Percentiles rank a stretch among this genome's conserved stretches.
Conservation (phyloP, 2,797 vertebrate species). For the Sternarchorhynchus goeldii region DNA sequence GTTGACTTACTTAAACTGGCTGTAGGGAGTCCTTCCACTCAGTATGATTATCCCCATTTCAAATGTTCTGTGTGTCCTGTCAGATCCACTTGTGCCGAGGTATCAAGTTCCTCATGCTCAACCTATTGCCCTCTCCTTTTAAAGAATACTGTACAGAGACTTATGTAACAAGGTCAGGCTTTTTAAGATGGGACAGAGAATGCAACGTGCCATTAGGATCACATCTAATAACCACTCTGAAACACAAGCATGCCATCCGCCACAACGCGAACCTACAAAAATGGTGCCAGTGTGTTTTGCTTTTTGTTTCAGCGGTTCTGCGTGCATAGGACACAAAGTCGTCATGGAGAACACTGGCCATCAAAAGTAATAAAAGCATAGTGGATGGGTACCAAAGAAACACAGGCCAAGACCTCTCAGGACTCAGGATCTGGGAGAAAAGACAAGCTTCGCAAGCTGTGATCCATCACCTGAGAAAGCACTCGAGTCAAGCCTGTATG, state of each 20-base stretch:
- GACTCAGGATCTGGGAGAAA: not conserved
- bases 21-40: not conserved
- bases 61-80: not conserved
- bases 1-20: not conserved
- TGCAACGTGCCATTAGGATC: not conserved
- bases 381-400: not conserved
- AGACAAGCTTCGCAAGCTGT: not conserved
- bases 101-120: conserved; percentile 65
- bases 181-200: not conserved
- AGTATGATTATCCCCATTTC: conserved; percentile 20
- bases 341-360: not conserved
- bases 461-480: conserved; percentile 17
- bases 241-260: too few species aligned
- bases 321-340: not conserved
- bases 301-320: not conserved
- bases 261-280: not conserved
- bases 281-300: not conserved
- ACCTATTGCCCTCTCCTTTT: conserved; percentile 65
- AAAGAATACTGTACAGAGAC: conserved; percentile 46
- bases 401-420: not conserved
- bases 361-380: not conserved
- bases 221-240: not conserved
- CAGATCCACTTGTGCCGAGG: conserved; percentile 35
- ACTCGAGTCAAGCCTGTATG: conserved; percentile 59
- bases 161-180: conserved; percentile 63